Conservation (phyloP, 2,888 invertebrate genomes). For the Leptogaster cylindrica region DNA sequence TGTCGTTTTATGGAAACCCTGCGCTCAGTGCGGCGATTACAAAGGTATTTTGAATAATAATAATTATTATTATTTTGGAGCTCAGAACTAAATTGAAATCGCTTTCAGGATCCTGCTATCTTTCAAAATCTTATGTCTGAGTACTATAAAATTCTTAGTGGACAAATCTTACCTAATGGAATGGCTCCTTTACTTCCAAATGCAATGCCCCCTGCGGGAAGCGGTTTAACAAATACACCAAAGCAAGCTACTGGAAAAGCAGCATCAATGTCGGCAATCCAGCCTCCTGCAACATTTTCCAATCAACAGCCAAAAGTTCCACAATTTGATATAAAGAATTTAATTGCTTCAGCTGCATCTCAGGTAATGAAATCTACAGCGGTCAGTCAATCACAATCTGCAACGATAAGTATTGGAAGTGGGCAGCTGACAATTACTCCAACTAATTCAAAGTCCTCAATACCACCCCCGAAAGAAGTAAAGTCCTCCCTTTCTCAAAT, state of each 20-base stretch:
- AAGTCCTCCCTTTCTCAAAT: slow-evolving; percentile 42
- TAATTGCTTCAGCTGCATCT: slow-evolving; percentile 51
- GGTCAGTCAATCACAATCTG: slow-evolving; percentile 47
- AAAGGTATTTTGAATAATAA: slow-evolving; percentile 44
- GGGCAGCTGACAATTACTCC: slow-evolving; percentile 52
- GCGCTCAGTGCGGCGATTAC: slow-evolving; percentile 43
- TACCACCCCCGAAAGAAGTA: slow-evolving; percentile 41
- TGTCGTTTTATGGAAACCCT: slow-evolving; percentile 49
- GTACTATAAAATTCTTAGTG: slow-evolving; percentile 50
- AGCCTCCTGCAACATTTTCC: background rate
- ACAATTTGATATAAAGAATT: slow-evolving; percentile 51
- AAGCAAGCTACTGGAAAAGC: slow-evolving; percentile 43
- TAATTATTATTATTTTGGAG: background rate
- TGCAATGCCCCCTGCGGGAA: slow-evolving; percentile 42
- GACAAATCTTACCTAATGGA: slow-evolving; percentile 43
- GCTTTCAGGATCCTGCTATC: slow-evolving; percentile 47
- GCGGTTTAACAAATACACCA: slow-evolving; percentile 42
- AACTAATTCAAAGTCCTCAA: slow-evolving; percentile 48
- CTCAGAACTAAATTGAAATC: background rate
- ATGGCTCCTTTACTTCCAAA: slow-evolving; percentile 44
- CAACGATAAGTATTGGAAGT: slow-evolving; percentile 51
- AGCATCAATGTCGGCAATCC: slow-evolving; percentile 42
- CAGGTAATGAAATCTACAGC: slow-evolving; percentile 49
- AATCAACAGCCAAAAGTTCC: slow-evolving; percentile 47
- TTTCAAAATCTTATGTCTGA: slow-evolving; percentile 51